Percentiles rank a stretch among this genome's conserved stretches.
Conservation (phyloP, 2,797 vertebrate species). For the Pogoniulus pusillus region DNA sequence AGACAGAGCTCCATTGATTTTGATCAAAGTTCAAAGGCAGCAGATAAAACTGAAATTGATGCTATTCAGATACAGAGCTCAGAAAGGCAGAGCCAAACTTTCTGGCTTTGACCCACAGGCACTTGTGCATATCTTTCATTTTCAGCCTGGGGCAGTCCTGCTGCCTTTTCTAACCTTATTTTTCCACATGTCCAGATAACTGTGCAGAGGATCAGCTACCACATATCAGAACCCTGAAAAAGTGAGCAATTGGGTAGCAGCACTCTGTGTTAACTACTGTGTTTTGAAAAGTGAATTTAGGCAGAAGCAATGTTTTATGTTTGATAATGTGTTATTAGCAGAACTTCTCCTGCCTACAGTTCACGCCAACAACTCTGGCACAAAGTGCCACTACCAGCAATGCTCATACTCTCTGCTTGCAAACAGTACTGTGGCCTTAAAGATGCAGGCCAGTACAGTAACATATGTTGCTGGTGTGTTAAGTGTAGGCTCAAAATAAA, state of each 20-base stretch:
- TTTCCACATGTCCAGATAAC: not conserved
- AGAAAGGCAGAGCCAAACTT: not conserved
- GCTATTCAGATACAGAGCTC: not conserved
- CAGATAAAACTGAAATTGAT: not conserved
- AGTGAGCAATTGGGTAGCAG: not conserved
- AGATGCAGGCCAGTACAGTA: not conserved
- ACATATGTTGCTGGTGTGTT: not conserved
- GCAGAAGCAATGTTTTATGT: not conserved
- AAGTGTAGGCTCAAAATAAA: not conserved
- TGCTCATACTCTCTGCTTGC: not conserved
- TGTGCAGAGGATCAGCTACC: not conserved
- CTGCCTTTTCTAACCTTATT: not conserved
- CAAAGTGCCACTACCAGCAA: not conserved
- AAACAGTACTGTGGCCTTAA: not conserved
- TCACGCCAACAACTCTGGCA: not conserved
- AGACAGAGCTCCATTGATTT: not conserved
- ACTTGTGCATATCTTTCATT: not conserved
- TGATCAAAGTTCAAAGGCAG: not conserved
- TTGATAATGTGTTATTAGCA: not conserved
- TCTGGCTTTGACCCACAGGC: not conserved
- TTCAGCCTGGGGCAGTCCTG: not conserved
- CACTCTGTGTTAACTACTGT: not conserved
- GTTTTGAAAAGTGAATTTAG: not conserved
- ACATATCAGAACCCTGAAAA: not conserved
- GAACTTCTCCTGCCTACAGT: not conserved